phyloP scores from a whole-genome alignment of 2,797 vertebrate genomes.

The Limnodromus scolopaceus region DNA sequence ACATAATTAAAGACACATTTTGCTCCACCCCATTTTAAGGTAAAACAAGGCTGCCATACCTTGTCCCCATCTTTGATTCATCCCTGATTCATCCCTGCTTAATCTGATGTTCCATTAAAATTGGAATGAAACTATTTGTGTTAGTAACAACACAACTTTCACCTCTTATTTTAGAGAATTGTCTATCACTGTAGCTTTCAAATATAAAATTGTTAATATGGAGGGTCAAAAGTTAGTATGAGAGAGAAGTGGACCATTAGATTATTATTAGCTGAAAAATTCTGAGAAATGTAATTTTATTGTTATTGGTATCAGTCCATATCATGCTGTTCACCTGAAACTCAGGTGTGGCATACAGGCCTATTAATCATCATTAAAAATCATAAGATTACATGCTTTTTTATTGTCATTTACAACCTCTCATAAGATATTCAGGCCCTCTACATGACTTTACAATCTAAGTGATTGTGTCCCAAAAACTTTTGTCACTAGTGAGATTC shows the following conservation, averaged over 20 bases:
- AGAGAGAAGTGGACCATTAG: background rate
- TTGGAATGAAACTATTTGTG: background rate
- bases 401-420: background rate
- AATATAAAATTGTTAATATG: background rate
- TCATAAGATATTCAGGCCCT: background rate
- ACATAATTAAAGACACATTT: background rate
- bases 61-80: background rate
- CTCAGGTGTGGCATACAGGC: background rate
- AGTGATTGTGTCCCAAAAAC: background rate
- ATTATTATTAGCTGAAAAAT: background rate
- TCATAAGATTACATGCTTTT: background rate
- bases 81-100: background rate
- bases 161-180: background rate
- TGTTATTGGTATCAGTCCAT: background rate
- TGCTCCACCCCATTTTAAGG: background rate
- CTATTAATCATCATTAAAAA: background rate
- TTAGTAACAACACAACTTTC: background rate
- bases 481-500: background rate
- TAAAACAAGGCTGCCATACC: background rate
- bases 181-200: background rate
- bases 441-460: background rate
- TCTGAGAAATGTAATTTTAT: background rate
- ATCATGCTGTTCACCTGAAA: background rate
- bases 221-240: background rate
- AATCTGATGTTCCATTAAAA: background rate